Base-by-base conservation (phyloP, 1,140 invertebrate species). In the Panagrolaimus sp. region DNA sequence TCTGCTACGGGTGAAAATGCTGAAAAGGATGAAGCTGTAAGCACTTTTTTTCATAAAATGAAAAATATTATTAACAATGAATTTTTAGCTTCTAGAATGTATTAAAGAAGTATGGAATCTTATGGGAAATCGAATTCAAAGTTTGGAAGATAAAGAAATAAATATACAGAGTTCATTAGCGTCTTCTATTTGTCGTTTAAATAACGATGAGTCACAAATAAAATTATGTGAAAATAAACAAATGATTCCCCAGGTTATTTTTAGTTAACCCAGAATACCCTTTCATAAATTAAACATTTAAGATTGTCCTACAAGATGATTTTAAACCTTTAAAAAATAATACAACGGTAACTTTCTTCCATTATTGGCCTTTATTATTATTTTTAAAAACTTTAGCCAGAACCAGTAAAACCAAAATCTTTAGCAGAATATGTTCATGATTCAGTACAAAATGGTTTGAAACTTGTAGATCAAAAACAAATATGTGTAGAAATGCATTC, bases 401-500 rank as follows among this genome's bases (percentile, higher is more conserved):
- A 57, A 20, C 20, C 14, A 20, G 11, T 27, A 11, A 57, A 57
- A 57, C n/a, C 51, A 2, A 57, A 38, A 38, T 38, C 51, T 25
- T 27, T 57, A 9, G 20, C 51, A 20, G 51, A 57, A 27, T 57
- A 25, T 20, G 27, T 57, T 23, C 27, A 25, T 20, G 20, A 57
- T 25, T 20, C 51, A 5, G 51, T 57, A 25, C 51, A 57, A 16
- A 57, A 20, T 11, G 51, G 51, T 11, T 25, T 57, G n/a, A 27
- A 57, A 11, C 9, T 57, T 20, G 27, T 57, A 1, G 27, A 57
- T 16, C 51, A 27, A 11, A 20, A 27, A 23, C 51, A 57, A 27
- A 57, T 57, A 25, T 57, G 51, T 57, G n/a, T 57, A 11, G 51
- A 57, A 25, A 16, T 57, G 20, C 51, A 57, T 9, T 57, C 51